Conservation (phyloP, 2,888 invertebrate species). For the Zygogramma bicolorata region DNA sequence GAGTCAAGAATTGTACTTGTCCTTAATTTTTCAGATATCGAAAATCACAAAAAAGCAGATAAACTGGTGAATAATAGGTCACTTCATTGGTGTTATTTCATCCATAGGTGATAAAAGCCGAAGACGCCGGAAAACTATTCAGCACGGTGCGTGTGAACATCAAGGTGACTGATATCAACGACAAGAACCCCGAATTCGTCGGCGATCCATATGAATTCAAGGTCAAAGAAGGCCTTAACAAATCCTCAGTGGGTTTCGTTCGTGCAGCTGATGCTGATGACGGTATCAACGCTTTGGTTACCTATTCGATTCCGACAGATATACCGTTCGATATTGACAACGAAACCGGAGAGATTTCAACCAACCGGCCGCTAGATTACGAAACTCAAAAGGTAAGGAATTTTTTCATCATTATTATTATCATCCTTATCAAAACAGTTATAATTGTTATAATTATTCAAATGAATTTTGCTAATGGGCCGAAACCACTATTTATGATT, state of each 20-base stretch:
- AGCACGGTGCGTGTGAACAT: constrained; percentile 89
- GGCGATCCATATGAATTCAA: constrained; percentile 82
- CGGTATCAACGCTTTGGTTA: constrained; percentile 84
- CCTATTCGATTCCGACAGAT: constrained; percentile 83
- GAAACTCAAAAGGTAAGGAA: constrained; percentile 80
- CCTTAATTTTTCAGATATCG: too few species aligned
- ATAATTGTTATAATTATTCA: too few species aligned
- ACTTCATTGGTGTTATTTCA: neutral
- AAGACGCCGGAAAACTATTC: constrained; percentile 85
- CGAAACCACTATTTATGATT: too few species aligned
- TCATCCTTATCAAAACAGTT: too few species aligned
- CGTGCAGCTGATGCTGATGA: constrained; percentile 89
- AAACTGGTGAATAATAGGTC: too few species aligned
- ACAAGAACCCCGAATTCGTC: constrained; percentile 92
- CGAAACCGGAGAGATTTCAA: constrained; percentile 82
- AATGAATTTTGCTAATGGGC: too few species aligned
- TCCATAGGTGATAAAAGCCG: constrained; percentile 82
- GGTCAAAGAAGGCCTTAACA: constrained; percentile 76
- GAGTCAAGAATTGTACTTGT: too few species aligned
- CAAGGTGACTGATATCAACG: constrained; percentile 91
- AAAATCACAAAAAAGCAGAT: neutral
- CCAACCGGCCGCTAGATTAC: constrained; percentile 82
- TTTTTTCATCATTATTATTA: too few species aligned
- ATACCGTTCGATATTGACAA: constrained; percentile 85
- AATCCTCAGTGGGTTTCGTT: constrained; percentile 71